Evolutionary conservation across 2,797 vertebrate genomes (phyloP), one percentile per base, ranked within the genome.

Genomic region (Gambelia wislizenii): DNA sequence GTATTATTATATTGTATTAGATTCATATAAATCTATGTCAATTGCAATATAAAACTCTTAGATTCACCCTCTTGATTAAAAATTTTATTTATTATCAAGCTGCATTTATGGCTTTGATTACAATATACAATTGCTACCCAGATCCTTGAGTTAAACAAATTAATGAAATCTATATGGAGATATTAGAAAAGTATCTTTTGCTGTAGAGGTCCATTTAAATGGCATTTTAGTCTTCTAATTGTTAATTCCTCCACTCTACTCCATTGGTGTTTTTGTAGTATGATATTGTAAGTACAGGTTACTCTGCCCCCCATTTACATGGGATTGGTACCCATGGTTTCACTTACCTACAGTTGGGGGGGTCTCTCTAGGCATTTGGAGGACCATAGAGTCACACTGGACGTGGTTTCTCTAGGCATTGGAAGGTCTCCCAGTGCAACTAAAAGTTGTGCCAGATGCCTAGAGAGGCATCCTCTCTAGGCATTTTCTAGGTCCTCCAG

Each of bases 71-170:
- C 87, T 89, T 91, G 79, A 93, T 93, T 92, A 87, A 94, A 93
- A 16, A 89, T 82, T 87, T 92, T 82, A 79, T 91, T 92, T 82
- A 81, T 91, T 39, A 89, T 88, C 83, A 90, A 90, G 87, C 90
- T 84, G 78, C 54, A 89, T 92, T 91, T 93, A 85, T 94, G 59
- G 84, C 90, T 94, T 91, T 92, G 83, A 91, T 91, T 92, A 85
- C 80, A 92, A 91, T 92, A 92, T 94, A 89, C 87, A 86, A 86
- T 89, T 87, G 89, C 91, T 84, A 72, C n/a, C 22, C 27, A 67
- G 86, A 92, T 91, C 94, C 91, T 91, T 44, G 64, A 93, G 84
- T 93, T 94, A 90, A 85, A 89, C 85, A 88, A 94, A 92, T 59
- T 76, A 36, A 42, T 59, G 87, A 39, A 64, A 92, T 86, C 88